Evolutionary conservation across 2,113 vertebrate genomes (phyloP).

Genomic region (Gorsachius goisagi): DNA sequence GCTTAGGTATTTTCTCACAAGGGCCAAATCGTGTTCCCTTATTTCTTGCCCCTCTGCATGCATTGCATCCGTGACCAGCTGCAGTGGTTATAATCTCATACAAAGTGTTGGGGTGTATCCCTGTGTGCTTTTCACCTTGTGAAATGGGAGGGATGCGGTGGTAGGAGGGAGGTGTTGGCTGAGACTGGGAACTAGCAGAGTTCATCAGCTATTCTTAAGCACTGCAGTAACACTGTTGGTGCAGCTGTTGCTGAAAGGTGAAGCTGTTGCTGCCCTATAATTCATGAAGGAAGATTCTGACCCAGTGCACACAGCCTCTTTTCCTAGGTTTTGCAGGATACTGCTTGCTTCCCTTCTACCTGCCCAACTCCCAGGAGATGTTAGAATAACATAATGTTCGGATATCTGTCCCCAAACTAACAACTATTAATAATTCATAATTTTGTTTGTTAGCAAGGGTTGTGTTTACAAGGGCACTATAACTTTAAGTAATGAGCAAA

Average conservation of each 20-base stretch:
- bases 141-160: not conserved
- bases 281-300: not conserved
- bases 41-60: not conserved
- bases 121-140: not conserved
- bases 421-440: not conserved
- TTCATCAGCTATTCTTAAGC: not conserved
- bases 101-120: not conserved
- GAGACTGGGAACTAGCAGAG: not conserved
- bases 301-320: not conserved
- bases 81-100: not conserved
- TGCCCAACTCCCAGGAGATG: not conserved
- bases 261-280: not conserved
- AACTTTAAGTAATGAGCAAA: not conserved
- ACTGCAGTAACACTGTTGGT: not conserved
- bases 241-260: not conserved
- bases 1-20: not conserved
- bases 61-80: not conserved
- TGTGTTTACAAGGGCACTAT: not conserved
- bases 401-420: not conserved
- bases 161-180: not conserved
- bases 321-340: not conserved
- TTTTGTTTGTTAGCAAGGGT: not conserved
- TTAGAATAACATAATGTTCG: not conserved
- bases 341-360: not conserved
- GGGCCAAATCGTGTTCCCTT: accelerated